Evolutionary conservation across 2,113 vertebrate genomes (phyloP).

Genomic region (Rhea pennata): DNA sequence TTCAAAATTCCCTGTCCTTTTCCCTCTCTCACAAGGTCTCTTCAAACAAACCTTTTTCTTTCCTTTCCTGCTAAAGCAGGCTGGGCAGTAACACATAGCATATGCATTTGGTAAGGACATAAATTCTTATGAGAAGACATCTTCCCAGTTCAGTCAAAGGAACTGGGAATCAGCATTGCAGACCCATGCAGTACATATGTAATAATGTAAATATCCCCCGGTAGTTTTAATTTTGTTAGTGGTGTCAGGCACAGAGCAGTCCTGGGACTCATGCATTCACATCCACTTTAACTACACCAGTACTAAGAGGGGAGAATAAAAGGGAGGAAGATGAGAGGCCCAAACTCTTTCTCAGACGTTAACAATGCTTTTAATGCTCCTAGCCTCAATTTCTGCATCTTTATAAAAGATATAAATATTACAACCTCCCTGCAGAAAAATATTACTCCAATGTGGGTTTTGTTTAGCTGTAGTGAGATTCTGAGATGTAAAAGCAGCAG

Average conservation of each 20-base stretch:
- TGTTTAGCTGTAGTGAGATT: neutral
- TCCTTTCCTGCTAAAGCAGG: neutral
- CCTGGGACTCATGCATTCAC: neutral
- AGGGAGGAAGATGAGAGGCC: neutral
- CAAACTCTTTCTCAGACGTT: neutral
- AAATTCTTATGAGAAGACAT: neutral
- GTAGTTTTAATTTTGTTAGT: neutral
- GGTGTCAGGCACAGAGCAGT: rapidly evolving
- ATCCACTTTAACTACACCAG: neutral
- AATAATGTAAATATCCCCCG: neutral
- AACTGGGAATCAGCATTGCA: neutral
- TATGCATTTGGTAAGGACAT: neutral
- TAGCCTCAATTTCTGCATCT: neutral
- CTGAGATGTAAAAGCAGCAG: neutral
- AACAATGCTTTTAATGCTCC: neutral
- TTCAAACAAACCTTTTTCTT: neutral
- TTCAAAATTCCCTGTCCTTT: neutral
- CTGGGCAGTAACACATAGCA: neutral
- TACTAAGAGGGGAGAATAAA: neutral
- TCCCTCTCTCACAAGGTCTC: neutral
- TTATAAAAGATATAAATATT: neutral
- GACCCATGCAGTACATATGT: too few species aligned
- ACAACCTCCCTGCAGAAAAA: neutral
- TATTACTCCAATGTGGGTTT: neutral
- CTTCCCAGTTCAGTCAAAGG: neutral